Conservation (phyloP, 2,797 vertebrate genomes). For the Pantherophis alleghaniensis region DNA sequence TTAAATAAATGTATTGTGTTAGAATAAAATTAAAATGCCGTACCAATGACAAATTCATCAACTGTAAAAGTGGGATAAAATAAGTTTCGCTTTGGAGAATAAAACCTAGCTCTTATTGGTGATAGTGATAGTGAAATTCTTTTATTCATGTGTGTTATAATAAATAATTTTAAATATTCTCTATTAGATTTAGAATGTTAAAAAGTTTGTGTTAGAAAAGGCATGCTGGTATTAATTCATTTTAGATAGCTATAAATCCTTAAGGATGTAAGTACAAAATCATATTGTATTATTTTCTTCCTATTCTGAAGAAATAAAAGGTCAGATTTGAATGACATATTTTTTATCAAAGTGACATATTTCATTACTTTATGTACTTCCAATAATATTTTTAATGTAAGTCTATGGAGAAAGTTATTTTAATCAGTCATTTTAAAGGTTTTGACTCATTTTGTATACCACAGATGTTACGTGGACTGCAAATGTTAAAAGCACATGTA, state of each 20-base stretch:
- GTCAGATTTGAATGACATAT: conserved; percentile 23
- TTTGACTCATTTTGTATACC: neutral
- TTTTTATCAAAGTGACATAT: conserved; percentile 15
- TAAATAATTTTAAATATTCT: conserved; percentile 20
- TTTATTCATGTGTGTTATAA: neutral
- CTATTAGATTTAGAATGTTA: conserved; percentile 9
- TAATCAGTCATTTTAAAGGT: neutral
- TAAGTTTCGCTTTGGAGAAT: conserved; percentile 32
- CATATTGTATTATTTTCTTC: conserved; percentile 11
- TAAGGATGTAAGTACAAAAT: neutral
- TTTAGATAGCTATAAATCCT: conserved; percentile 33
- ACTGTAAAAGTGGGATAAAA: conserved; percentile 19
- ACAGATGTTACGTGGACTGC: neutral
- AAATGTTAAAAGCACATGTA: neutral
- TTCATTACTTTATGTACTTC: neutral
- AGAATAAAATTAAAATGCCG: neutral
- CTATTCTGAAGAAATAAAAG: neutral
- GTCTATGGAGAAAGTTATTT: neutral
- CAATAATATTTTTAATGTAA: neutral
- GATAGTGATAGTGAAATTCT: neutral
- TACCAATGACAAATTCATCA: conserved; percentile 13
- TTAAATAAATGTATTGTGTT: neutral
- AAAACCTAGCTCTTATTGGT: conserved; percentile 12
- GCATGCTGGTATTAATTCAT: neutral
- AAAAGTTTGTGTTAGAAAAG: conserved; percentile 25